Base-by-base conservation (phyloP, 2,888 invertebrate species). In the Geotrupes spiniger region DNA sequence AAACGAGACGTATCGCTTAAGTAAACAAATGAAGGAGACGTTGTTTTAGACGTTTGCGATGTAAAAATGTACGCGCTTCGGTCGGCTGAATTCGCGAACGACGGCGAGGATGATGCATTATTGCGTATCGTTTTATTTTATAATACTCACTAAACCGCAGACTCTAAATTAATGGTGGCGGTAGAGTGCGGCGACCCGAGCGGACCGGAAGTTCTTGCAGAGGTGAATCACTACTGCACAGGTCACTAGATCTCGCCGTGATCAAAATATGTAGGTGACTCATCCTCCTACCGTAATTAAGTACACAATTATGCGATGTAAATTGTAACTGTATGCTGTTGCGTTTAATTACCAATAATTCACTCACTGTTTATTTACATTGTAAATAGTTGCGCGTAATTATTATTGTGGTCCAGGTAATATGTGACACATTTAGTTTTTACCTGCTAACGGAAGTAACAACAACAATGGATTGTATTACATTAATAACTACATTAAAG, bases 111-210 rank as follows among this genome's bases (percentile, higher is more conserved):
- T 29, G 29, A 29, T 29, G 29, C 12, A 10, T 29, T 11, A 11
- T 29, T 10, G 29, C 29, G 11, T 11, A 29, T 29, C 29, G 10
- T 29, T 26, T 29, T 29, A 29, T 29, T 29, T 29, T 29, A 11
- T 11, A 29, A 29, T 10, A 28, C 10, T 28, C 28, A 28, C 29
- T 29, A 29, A n/a, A 29, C 29, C 29, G 29, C 29, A 29, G 29
- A 29, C 29, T 29, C n/a, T n/a, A 29, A 29, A 29, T 29, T 11
- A 11, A 11, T 29, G 29, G 11, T 29, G 38, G 27, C 45, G 38
- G 53, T 49, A 42, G 53, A 55, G 53, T 49, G 55, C 51, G 55
- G 49, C 51, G 55, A 51, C 53, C 55, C 52, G 55, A 53, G 46
- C 46, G 51, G 49, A 53, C 51, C 55, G 55, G 55, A 55, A 55